These are phyloP conservation scores for Trematomus bernacchii DNA, from an alignment of 2,797 vertebrate species.

Conservation along the genomic window DNA sequence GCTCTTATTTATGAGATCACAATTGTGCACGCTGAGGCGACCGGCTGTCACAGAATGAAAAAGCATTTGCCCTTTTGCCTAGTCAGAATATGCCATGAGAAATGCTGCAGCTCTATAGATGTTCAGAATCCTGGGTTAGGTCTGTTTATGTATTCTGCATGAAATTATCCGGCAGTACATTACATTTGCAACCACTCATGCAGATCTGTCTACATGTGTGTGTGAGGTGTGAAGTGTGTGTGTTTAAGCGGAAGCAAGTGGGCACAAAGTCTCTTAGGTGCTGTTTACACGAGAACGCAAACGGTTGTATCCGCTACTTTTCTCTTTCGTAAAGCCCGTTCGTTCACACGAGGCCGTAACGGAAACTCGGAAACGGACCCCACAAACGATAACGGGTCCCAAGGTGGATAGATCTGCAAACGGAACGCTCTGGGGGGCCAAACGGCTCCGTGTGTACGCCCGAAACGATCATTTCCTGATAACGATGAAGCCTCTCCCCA, in stretches of 20 bases:
- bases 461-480: too few relatives aligned
- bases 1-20: conserved; percentile 1
- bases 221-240: conserved; percentile 7
- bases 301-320: too few relatives aligned
- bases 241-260: conserved; percentile 49
- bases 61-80: background rate
- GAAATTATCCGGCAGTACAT: background rate
- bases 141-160: background rate
- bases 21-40: background rate
- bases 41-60: conserved; percentile 12
- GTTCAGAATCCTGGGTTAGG: background rate
- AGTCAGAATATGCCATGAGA: conserved; percentile 4
- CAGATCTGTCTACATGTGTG: background rate
- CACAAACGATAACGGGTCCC: too few relatives aligned
- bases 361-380: too few relatives aligned
- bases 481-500: too few relatives aligned
- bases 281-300: too few relatives aligned
- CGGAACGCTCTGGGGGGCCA: too few relatives aligned
- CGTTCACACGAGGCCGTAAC: too few relatives aligned
- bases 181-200: background rate
- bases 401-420: too few relatives aligned
- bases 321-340: too few relatives aligned
- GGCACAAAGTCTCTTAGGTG: conserved; percentile 33
- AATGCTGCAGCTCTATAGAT: background rate
- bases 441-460: too few relatives aligned